Evolutionary conservation across 2,113 vertebrate genomes (phyloP), one percentile per base, ranked within the genome.

Genomic region (Mungos mungo): DNA sequence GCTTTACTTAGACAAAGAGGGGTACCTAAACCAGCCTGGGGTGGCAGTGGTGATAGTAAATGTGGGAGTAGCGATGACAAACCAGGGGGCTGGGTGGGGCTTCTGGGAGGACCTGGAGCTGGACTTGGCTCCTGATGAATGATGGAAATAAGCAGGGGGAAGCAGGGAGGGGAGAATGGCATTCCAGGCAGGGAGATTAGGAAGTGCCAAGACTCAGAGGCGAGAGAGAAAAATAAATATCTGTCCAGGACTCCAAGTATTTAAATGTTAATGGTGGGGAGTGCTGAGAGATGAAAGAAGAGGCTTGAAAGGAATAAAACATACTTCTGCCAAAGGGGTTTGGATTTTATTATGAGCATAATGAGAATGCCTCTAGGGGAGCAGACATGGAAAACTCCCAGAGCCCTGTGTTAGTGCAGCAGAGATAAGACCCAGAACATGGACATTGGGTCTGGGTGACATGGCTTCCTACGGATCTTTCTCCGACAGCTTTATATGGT

Each of bases 281-380:
- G 33, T 54, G 21, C 60, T 76, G 92, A 69, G 50, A 45, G 19
- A 80, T 35, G 27, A 83, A 90, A 65, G 65, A 50, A 85, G 50
- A 54, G 35, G 14, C 4, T 35, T 66, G 13, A 69, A 54, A 35
- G 82, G 45, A 91, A 41, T 33, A 33, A 13, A 68, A 74, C 47
- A 33, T 23, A 15, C 23, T 81, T 16, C n/a, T 35, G 57, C 35
- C 21, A 79, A 79, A 63, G 50, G 27, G n/a, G 25, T 13, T 84
- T 92, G 77, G 89, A 35, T 71, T 88, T 87, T 86, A 81, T 35
- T 93, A 27, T 86, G 88, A 91, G n/a, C 1, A 1, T 50, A 89
- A 19, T 45, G 60, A 80, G 25, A 91, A 82, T 83, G 12, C 47
- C 33, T 74, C 19, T 13, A 31, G 13, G 9, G 18, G 4, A 80